Percentiles rank a stretch among this genome's conserved stretches.
These are phyloP conservation scores for Microcebus griseorufus DNA, from an alignment of 2,113 vertebrate genomes.

Conservation along the genomic window DNA sequence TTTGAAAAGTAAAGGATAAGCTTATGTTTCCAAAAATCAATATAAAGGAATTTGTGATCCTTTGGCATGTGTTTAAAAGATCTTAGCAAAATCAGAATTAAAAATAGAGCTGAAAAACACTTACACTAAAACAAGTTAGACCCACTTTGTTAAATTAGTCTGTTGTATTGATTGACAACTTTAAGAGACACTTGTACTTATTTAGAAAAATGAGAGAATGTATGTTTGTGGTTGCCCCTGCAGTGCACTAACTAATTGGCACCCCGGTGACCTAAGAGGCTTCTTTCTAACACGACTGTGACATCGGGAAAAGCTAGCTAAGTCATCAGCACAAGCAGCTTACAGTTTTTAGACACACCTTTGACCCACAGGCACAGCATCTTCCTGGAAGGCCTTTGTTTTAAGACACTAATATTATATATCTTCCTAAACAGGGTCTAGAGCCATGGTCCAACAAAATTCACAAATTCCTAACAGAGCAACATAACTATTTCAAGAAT, in stretches of 20 bases:
- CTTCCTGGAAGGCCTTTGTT: background rate
- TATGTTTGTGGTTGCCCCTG: background rate
- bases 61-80: background rate
- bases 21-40: background rate
- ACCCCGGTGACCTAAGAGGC: background rate
- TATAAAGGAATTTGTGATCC: background rate
- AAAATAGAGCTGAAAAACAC: constrained; percentile 6
- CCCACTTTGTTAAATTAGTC: background rate
- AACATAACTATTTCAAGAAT: background rate
- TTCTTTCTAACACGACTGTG: background rate
- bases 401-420: background rate
- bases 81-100: background rate
- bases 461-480: background rate
- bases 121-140: background rate
- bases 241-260: background rate
- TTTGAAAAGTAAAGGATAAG: background rate
- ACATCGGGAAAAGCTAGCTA: background rate
- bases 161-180: background rate
- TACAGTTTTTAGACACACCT: background rate
- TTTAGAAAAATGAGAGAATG: background rate
- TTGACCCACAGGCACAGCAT: background rate
- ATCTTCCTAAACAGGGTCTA: background rate
- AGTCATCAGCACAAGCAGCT: background rate
- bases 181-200: background rate
- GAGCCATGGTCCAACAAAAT: background rate